These are phyloP conservation scores for Mixornis gularis DNA, from an alignment of 2,113 vertebrate species.

Conservation along the genomic window DNA sequence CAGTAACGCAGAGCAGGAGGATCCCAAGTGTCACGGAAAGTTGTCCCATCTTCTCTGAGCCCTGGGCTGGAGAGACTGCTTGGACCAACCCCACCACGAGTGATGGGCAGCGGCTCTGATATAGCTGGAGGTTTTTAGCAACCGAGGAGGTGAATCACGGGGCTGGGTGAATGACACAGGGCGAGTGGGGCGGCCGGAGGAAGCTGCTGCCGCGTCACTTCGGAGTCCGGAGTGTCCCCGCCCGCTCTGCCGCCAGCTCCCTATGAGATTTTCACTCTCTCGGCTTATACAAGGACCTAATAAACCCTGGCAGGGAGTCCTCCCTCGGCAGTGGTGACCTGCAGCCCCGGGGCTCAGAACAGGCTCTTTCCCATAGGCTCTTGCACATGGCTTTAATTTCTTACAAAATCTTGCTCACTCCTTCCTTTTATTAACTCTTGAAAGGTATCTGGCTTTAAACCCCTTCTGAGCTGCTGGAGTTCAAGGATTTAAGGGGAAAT, in stretches of 20 bases:
- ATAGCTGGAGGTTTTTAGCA: not conserved
- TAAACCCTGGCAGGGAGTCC: not conserved
- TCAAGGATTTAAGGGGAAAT: not conserved
- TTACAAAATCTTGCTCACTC: not conserved
- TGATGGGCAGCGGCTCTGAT: not conserved
- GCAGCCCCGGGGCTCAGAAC: not conserved
- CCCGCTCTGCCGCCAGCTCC: not conserved
- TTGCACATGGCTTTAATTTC: not conserved
- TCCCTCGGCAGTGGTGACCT: not conserved
- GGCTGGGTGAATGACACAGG: not conserved
- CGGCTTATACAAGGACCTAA: not conserved
- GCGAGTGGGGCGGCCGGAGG: not conserved
- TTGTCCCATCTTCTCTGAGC: not conserved
- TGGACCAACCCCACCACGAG: not conserved
- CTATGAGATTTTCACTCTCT: not conserved
- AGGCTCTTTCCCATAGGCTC: not conserved
- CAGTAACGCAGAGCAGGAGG: not conserved
- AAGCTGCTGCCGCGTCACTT: constrained; percentile 14
- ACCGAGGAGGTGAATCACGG: constrained; percentile 14
- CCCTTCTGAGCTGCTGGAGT: not conserved
- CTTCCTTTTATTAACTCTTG: constrained; percentile 31
- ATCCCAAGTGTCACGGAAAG: not conserved
- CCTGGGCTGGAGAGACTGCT: fast-evolving
- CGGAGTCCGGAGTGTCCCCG: not conserved
- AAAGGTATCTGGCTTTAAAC: not conserved